A percentile compares a stretch with the other conserved stretches of the same genome.
Conservation (phyloP, 2,888 invertebrate genomes). For the Cheilosia urbana region DNA sequence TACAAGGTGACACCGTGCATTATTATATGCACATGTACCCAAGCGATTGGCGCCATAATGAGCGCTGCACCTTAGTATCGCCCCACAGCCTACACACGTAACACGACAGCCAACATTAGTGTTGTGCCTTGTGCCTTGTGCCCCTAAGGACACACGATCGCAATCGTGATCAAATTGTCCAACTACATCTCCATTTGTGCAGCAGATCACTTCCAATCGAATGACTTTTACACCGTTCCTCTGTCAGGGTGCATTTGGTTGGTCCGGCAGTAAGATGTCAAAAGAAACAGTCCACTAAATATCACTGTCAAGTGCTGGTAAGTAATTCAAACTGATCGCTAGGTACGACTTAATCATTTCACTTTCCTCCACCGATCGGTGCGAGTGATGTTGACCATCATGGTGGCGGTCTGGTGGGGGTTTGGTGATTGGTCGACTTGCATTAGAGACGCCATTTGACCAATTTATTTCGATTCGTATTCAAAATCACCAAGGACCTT, state of each 20-base stretch:
- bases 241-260: slow-evolving; percentile 49
- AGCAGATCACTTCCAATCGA: slow-evolving; percentile 71
- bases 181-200: slow-evolving; percentile 71
- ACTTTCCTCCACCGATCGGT: slow-evolving; percentile 19
- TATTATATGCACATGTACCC: slow-evolving; percentile 1
- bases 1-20: slow-evolving; percentile 22
- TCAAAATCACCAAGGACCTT: neutral
- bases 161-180: slow-evolving; percentile 70
- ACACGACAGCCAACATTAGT: slow-evolving; percentile 55
- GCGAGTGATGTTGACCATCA: slow-evolving; percentile 28
- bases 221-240: slow-evolving; percentile 57
- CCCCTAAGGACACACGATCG: slow-evolving; percentile 72
- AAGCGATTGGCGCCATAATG: slow-evolving; percentile 32
- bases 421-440: neutral
- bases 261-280: slow-evolving; percentile 48
- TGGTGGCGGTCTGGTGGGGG: neutral
- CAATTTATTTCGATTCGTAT: neutral
- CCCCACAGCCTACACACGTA: slow-evolving; percentile 44
- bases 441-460: neutral
- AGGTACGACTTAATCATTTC: slow-evolving; percentile 56
- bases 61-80: slow-evolving; percentile 52
- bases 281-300: slow-evolving; percentile 38
- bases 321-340: slow-evolving; percentile 52
- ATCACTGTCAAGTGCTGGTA: slow-evolving; percentile 48
- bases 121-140: slow-evolving; percentile 43